Percentiles rank a stretch among this genome's conserved stretches.
Conservation (phyloP, 2,113 vertebrate genomes). For the Isurus oxyrinchus region DNA sequence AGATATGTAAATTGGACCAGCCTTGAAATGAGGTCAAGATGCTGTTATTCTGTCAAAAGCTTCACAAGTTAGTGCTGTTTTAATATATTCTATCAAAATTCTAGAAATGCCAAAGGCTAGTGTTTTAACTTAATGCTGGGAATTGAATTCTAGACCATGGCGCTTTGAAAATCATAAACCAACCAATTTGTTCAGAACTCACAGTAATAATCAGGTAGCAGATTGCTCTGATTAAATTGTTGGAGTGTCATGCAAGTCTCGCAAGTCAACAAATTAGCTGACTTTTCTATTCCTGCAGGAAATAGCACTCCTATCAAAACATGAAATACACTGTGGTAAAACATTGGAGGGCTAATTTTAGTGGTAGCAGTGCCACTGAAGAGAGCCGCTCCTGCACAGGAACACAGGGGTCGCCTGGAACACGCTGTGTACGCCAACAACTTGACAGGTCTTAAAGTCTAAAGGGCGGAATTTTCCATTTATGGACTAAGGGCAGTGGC, state of each 20-base stretch:
- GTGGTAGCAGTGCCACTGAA: background rate
- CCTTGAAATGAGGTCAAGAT: background rate
- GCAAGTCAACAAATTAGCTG: background rate
- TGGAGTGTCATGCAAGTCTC: background rate
- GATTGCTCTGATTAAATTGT: background rate
- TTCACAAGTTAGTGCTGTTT: background rate
- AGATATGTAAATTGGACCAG: background rate
- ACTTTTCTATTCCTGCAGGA: background rate
- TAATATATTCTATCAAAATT: background rate
- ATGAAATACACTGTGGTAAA: background rate
- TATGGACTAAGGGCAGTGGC: too few relatives aligned
- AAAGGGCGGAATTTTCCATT: too few relatives aligned
- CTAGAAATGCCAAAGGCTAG: background rate
- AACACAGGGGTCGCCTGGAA: background rate
- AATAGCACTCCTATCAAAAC: background rate
- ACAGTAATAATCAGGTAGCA: background rate
- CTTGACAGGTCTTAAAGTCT: background rate
- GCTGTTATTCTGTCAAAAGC: background rate
- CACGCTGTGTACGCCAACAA: background rate
- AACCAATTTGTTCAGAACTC: background rate
- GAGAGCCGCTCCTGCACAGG: background rate
- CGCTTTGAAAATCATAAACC: background rate
- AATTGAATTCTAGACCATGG: background rate
- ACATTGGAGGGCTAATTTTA: background rate
- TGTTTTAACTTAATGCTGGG: background rate